Conservation (phyloP, 2,888 invertebrate species). For the Julus scanicus region DNA sequence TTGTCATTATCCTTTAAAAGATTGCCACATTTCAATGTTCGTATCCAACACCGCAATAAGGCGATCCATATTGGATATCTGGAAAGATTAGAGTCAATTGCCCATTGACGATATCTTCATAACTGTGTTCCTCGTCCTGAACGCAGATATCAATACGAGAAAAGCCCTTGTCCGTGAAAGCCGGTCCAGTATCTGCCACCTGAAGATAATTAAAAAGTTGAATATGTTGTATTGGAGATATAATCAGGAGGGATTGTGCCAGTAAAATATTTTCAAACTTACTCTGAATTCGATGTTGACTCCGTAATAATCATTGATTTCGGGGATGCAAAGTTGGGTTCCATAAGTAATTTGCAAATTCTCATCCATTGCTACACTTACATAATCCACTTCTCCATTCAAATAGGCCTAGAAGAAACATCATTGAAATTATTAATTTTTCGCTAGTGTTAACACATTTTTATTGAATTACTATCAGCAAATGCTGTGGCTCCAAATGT, state of each 20-base stretch:
- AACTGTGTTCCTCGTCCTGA: slow-evolving; percentile 54
- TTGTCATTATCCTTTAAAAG: too few relatives aligned
- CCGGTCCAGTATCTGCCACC: slow-evolving; percentile 55
- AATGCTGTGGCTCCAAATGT: too few relatives aligned
- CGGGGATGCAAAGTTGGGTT: slow-evolving; percentile 55
- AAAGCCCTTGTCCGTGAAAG: slow-evolving; percentile 55
- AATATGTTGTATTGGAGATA: not conserved
- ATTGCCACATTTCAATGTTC: too few relatives aligned
- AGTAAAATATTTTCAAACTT: not conserved
- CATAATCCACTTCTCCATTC: slow-evolving; percentile 53
- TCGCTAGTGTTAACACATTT: too few relatives aligned
- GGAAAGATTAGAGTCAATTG: slow-evolving; percentile 54
- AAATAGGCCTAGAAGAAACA: slow-evolving; percentile 44
- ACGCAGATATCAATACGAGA: slow-evolving; percentile 56
- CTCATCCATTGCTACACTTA: slow-evolving; percentile 56
- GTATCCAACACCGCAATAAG: slow-evolving; percentile 32
- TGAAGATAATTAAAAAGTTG: not conserved
- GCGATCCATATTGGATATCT: slow-evolving; percentile 39
- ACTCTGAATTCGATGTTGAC: slow-evolving; percentile 55
- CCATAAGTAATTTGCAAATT: slow-evolving; percentile 55
- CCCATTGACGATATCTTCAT: slow-evolving; percentile 57
- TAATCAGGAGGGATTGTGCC: not conserved
- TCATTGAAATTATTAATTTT: too few relatives aligned
- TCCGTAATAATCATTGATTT: slow-evolving; percentile 55
- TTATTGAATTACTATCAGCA: too few relatives aligned